phyloP scores from a whole-genome alignment of 2,113 vertebrate genomes.

The Nesogale talazaci region DNA sequence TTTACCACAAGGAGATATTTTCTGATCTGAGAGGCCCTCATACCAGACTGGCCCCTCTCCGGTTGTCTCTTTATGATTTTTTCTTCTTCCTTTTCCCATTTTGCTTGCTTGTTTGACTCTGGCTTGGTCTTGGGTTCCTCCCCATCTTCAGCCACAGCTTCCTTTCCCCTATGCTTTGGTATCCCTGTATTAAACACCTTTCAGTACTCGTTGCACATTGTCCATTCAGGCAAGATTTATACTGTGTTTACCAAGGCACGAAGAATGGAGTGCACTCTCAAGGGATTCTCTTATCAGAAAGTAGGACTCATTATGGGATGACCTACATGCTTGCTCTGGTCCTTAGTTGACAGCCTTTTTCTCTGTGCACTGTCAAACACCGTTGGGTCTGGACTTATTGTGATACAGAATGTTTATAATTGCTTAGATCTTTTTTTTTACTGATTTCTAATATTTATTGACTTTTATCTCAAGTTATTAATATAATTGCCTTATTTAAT shows the following conservation, averaged over 20 bases:
- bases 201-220: slow-evolving; percentile 3
- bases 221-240: slow-evolving; percentile 46
- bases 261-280: not conserved
- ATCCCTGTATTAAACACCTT: slow-evolving; percentile 79
- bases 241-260: not conserved
- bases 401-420: not conserved
- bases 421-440: too few species aligned
- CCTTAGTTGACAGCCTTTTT: too few species aligned
- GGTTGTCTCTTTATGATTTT: slow-evolving; percentile 81
- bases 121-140: not conserved
- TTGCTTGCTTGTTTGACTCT: slow-evolving; percentile 42
- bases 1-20: slow-evolving; percentile 87
- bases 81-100: not conserved
- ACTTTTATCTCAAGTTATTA: too few species aligned
- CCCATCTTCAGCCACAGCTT: slow-evolving; percentile 29
- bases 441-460: too few species aligned
- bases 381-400: not conserved
- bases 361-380: too few species aligned
- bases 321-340: too few species aligned
- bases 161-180: slow-evolving; percentile 92
- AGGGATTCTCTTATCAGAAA: too few species aligned
- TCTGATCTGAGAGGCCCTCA: slow-evolving; percentile 91
- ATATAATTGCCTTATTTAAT: too few species aligned
- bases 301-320: too few species aligned
- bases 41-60: slow-evolving; percentile 89